Percentiles rank a stretch among this genome's conserved stretches.
Conservation (phyloP, 1,140 invertebrate species). For the Littorina saxatilis region DNA sequence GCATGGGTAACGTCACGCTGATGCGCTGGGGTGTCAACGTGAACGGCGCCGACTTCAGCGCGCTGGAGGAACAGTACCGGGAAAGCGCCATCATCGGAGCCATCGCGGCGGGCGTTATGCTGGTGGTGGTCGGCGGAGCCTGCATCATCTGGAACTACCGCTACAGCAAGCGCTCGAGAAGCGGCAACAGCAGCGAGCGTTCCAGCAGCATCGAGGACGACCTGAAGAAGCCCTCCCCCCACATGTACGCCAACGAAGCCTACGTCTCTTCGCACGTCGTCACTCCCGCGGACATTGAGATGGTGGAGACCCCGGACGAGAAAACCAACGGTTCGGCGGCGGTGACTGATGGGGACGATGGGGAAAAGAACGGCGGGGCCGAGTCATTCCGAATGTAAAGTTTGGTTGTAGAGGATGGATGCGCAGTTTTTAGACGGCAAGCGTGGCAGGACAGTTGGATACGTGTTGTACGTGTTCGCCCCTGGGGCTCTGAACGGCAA, state of each 20-base stretch:
- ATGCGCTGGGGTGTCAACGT: slow-evolving; percentile 62
- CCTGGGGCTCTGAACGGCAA: no score
- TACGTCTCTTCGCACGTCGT: background rate
- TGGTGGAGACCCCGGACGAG: background rate
- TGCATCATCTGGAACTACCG: slow-evolving; percentile 59
- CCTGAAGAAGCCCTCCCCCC: background rate
- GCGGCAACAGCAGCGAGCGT: background rate
- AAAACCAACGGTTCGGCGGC: background rate
- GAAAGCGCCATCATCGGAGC: slow-evolving; percentile 61
- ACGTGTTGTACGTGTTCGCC: no score
- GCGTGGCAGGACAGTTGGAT: background rate
- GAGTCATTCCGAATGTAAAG: background rate
- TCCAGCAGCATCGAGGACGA: background rate
- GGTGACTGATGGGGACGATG: background rate
- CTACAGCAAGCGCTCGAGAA: slow-evolving; percentile 40
- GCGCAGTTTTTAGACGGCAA: background rate
- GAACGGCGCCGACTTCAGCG: slow-evolving; percentile 60
- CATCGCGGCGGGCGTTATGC: slow-evolving; percentile 56
- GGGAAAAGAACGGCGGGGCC: background rate
- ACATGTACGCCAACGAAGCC: background rate
- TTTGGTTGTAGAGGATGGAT: no score
- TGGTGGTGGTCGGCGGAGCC: slow-evolving; percentile 43
- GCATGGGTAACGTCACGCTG: background rate
- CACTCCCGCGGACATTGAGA: background rate
- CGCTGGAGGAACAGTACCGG: slow-evolving; percentile 55